Evolutionary conservation across 2,113 vertebrate species (phyloP), one percentile per base, ranked within the genome.

Genomic region (Vulpes ferrilata): DNA sequence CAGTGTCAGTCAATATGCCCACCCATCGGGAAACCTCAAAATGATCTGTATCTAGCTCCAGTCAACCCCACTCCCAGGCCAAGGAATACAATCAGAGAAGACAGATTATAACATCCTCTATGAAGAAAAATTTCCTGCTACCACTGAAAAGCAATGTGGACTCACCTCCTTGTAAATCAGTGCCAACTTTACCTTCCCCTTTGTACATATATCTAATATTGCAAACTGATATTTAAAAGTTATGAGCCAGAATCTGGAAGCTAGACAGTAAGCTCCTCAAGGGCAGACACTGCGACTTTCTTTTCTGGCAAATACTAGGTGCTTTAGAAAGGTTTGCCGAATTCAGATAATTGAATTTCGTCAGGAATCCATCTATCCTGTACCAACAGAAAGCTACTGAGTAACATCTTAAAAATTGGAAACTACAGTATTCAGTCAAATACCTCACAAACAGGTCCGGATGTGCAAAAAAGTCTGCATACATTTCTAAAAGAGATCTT

Each of bases 401-500:
- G 48, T 62, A 73, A 62, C 32, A 90, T 30, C 60, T 95, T 57
- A 23, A 81, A 92, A 76, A 78, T 0, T n/a, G 22, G 43, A 48
- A 90, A 91, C 20, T 32, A 62, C 3, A 35, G 23, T 27, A 19
- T 81, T 78, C 20, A 79, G 48, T n/a, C 35, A 93, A 93, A 87
- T 99, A 99, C 99, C 99, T 99, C 98, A 99, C 99, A 98, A 99
- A 99, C 97, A 99, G 98, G 98, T 99, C 99, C 0, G 99, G 99
- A 98, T 99, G 99, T 98, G 99, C 99, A 99, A 99, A 99, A 95
- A 99, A 99, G 98, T 99, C 99, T 76, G 99, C 99, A 84, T 99
- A 99, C 99, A 99, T 99, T 99, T 99, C 99, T 98, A 99, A 98
- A 97, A 99, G 99, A 17, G 99, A 99, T 97, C 99, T 99, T 97